Evolutionary conservation across 2,113 vertebrate genomes (phyloP).

Genomic region (Coturnix japonica): DNA sequence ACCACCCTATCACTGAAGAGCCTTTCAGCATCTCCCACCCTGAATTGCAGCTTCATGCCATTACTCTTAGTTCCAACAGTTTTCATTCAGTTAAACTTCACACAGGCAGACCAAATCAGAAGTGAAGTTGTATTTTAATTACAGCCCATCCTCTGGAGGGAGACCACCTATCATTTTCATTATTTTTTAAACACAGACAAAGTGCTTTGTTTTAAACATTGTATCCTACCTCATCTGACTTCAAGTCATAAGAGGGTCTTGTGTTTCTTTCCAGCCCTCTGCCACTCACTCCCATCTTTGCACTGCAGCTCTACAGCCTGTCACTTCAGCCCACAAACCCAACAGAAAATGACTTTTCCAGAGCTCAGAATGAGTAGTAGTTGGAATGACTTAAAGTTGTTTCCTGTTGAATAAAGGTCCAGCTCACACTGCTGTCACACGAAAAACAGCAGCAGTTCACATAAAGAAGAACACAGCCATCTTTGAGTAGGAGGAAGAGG

Average conservation of each 20-base stretch:
- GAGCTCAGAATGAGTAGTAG: background rate
- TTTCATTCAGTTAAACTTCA: background rate
- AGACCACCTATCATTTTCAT: background rate
- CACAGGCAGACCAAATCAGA: background rate
- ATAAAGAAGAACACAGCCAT: background rate
- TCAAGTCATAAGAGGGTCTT: background rate
- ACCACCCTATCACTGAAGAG: background rate
- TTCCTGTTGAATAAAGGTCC: background rate
- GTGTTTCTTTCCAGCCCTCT: background rate
- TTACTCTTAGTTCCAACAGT: background rate
- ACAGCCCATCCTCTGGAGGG: background rate
- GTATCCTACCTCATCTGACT: background rate
- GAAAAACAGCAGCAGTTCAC: rapidly evolving
- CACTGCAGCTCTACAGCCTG: background rate
- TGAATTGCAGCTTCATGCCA: background rate
- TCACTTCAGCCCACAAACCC: background rate
- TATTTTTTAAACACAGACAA: background rate
- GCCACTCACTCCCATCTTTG: background rate
- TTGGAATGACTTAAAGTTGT: background rate
- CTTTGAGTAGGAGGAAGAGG: background rate
- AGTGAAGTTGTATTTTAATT: background rate
- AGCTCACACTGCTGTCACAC: background rate
- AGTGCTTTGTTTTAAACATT: background rate
- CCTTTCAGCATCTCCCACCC: background rate
- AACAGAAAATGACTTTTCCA: background rate